Percentiles rank a stretch among this genome's conserved stretches.
These are phyloP conservation scores for Heliconius aoede DNA, from an alignment of 2,888 invertebrate species.

Conservation along the genomic window DNA sequence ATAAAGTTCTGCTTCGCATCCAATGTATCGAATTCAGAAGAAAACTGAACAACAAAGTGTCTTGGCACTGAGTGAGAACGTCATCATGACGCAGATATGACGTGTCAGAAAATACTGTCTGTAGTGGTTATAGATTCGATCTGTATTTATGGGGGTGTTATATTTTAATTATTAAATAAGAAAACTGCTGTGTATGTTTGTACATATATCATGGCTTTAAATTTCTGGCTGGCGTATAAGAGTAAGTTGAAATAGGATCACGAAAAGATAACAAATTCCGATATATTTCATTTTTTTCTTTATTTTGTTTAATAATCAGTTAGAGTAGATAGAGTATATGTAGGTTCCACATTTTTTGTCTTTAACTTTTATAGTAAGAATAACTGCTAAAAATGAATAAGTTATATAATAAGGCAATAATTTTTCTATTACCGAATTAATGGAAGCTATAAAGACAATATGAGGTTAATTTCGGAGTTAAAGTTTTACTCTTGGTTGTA, in stretches of 20 bases:
- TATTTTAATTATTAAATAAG: too few species aligned
- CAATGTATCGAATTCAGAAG: neutral
- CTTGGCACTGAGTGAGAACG: neutral
- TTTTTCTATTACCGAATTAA: neutral
- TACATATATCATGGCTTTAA: too few species aligned
- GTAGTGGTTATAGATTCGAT: too few species aligned
- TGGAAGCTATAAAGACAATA: constrained; percentile 5
- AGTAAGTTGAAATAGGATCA: too few species aligned
- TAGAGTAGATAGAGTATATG: neutral
- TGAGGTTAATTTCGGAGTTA: neutral
- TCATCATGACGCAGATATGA: too few species aligned
- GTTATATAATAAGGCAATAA: neutral
- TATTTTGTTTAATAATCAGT: too few species aligned
- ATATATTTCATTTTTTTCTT: too few species aligned
- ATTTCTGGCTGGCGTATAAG: too few species aligned
- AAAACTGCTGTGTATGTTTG: too few species aligned
- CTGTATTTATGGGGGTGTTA: too few species aligned
- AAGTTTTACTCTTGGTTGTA: neutral
- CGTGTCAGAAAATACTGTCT: too few species aligned
- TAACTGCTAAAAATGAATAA: neutral
- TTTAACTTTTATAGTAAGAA: neutral
- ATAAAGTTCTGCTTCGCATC: neutral
- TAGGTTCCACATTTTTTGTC: neutral
- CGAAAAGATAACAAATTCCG: too few species aligned
- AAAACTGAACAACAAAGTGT: neutral